Evolutionary conservation across 2,797 vertebrate genomes (phyloP), one percentile per base, ranked within the genome.

Genomic region (Ctenopoma kingsleyae): DNA sequence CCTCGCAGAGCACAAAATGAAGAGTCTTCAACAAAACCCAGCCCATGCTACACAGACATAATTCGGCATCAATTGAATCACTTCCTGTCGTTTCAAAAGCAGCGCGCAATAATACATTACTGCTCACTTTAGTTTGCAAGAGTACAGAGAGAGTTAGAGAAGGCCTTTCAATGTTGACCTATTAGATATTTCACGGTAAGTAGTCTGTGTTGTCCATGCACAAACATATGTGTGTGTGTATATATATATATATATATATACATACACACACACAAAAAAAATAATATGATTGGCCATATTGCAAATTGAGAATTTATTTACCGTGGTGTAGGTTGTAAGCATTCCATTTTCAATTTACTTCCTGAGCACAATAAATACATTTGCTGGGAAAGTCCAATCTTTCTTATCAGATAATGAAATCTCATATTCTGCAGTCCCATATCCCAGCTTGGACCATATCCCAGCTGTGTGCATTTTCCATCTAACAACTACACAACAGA

Each of bases 351-450:
- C 74, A 72, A 74, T 84, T 83, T 80, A 61, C 66, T 60, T 76
- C n/a, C 62, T n/a, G 44, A 68, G 77, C 72, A 83, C 80, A 89
- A 87, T 73, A 85, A 87, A 86, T 74, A 76, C 63, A 72, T 89
- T 89, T 80, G 57, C 74, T 62, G 69, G 60, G 35, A 73, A 76
- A 60, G 81, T 71, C 74, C 88, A 67, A 88, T 71, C 81, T 74
- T 53, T 44, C 71, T 83, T 88, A 91, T 91, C 89, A 88, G 74
- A 91, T 90, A 92, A 91, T 91, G 81, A 85, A 89, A 92, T 92
- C 89, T 88, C 72, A 85, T 81, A 80, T 87, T 87, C 8, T 2
- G 20, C 71, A 73, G 76, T 56, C 64, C 67, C 68, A 71, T 82
- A 74, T 73, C 73, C 76, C 52, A 8, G 60, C 36, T 72, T 81